Evolutionary conservation across 2,113 vertebrate species (phyloP), one percentile per base, ranked within the genome.

Genomic region (Lucifuga dentata): DNA sequence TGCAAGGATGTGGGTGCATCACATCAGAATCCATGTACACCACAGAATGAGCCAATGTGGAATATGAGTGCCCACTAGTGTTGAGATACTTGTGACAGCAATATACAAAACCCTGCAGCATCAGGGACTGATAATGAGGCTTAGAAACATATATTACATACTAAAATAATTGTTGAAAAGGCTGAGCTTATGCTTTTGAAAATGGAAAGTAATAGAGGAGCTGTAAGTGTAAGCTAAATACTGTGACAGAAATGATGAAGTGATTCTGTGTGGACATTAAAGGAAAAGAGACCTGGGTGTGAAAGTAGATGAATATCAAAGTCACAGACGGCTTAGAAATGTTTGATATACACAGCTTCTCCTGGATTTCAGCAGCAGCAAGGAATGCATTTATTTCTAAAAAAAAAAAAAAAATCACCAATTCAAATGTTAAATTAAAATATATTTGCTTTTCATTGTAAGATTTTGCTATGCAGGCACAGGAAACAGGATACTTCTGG

Each of bases 61-160:
- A 76, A 80, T 88, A 59, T 80, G 79, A 88, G 86, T 86, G 86
- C 84, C 89, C 84, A 89, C 87, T 88, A 87, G 86, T 86, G 82
- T 83, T 81, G 44, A 41, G 8, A 78, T 53, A 52, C 55, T 68
- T 68, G 29, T 74, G 29, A 17, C 8, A 59, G 21, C 19, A 23
- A 13, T 24, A 16, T 36, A 40, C 41, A 58, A n/a, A 74, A 40
- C 35, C 64, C 58, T 56, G 46, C 55, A 79, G 58, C 49, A 44
- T 56, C 35, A 71, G 43, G 26, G 48, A 20, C 17, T 39, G 16
- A 15, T 16, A 44, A 29, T 29, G 41, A 50, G 44, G 32, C 38
- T 8, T 52, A 20, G 13, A 57, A 50, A 62, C 17, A 39, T 2
- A 45, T 29, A 21, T 41, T 41, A 16, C 39, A 41, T 13, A n/a